Percentiles rank a stretch among this genome's conserved stretches.
phyloP scores from a whole-genome alignment of 2,888 invertebrate species.

The Lymantria dispar region DNA sequence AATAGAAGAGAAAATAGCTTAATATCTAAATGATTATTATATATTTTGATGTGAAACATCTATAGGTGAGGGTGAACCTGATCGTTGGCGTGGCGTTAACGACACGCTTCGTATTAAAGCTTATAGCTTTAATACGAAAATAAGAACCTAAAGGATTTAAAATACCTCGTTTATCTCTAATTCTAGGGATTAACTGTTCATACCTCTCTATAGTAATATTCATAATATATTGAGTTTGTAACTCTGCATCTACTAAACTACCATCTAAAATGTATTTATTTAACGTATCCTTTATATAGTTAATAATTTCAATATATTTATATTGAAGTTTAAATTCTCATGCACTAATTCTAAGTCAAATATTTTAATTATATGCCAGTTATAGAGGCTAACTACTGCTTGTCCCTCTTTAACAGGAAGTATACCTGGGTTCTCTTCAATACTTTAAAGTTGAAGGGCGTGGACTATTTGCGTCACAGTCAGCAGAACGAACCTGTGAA shows the following conservation, averaged over 20 bases:
- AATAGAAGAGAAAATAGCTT: too few relatives aligned
- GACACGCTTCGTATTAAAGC: too few relatives aligned
- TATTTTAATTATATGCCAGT: background rate
- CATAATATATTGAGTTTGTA: background rate
- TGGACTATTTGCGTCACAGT: slow-evolving; percentile 4
- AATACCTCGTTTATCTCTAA: too few relatives aligned
- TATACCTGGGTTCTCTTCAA: slow-evolving; percentile 24
- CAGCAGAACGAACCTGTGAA: slow-evolving; percentile 17
- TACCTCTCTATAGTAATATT: slow-evolving; percentile 6
- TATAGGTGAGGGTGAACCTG: too few relatives aligned
- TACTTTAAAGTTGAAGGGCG: slow-evolving; percentile 16
- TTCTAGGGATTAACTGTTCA: slow-evolving; percentile 10
- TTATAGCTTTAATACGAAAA: slow-evolving; percentile 11
- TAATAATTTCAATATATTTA: background rate
- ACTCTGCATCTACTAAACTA: background rate
- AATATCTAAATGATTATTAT: too few relatives aligned
- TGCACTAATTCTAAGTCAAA: background rate
- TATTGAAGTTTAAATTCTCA: background rate
- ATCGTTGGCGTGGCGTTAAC: too few relatives aligned
- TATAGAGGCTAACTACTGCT: background rate
- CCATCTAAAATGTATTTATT: background rate
- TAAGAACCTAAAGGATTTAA: background rate
- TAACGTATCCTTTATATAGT: background rate
- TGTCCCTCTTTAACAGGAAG: slow-evolving; percentile 21
- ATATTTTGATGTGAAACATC: too few relatives aligned